phyloP scores from a whole-genome alignment of 2,888 invertebrate genomes.

The Cosmia trapezina region DNA sequence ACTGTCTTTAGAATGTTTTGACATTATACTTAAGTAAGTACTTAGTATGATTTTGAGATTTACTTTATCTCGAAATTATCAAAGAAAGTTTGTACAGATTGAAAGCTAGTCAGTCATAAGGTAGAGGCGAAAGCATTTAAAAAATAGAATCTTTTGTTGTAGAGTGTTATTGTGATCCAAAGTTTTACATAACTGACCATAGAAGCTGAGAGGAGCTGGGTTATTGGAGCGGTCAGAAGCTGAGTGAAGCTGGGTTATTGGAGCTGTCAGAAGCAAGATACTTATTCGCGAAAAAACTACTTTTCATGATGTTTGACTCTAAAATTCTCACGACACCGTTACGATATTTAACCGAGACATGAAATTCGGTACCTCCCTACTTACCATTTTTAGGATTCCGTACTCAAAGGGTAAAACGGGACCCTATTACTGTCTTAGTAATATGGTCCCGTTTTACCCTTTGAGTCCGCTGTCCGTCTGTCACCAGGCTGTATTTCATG shows the following conservation, averaged over 20 bases:
- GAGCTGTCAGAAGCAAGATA: background rate
- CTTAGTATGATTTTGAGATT: background rate
- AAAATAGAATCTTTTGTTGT: background rate
- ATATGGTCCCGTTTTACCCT: no score
- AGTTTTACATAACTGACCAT: background rate
- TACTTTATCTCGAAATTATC: background rate
- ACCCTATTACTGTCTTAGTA: no score
- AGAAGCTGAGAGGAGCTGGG: background rate
- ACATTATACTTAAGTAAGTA: background rate
- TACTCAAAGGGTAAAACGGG: no score
- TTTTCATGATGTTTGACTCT: background rate
- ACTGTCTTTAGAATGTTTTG: slow-evolving; percentile 6
- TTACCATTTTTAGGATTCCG: no score
- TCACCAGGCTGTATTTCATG: no score
- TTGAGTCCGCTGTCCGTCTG: no score
- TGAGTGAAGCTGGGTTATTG: no score
- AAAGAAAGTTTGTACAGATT: no score
- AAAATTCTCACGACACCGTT: no score
- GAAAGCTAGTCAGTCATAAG: no score
- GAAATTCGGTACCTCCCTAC: no score
- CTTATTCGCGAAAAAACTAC: background rate
- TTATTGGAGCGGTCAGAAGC: background rate
- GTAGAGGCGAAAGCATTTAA: background rate
- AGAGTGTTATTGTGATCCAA: no score
- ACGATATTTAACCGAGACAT: background rate